Base-by-base conservation (phyloP, 2,113 vertebrate genomes). In the Motacilla alba region DNA sequence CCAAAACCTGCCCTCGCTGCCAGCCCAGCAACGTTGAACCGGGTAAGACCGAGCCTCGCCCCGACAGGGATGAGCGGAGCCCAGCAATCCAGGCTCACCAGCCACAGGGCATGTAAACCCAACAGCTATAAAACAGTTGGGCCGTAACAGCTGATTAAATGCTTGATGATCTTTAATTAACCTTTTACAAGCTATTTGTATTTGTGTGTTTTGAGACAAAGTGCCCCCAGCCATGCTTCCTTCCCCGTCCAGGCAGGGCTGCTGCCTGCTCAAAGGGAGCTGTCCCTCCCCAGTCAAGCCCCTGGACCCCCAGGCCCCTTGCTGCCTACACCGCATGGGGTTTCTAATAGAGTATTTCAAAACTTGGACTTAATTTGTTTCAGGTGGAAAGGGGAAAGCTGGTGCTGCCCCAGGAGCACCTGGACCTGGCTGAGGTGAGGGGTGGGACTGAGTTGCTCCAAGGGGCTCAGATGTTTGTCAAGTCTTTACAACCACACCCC, bases 101-200 rank as follows among this genome's bases (percentile, higher is more conserved):
- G 86, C 75, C 55, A 39, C 6, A 1, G 77, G 76, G 90, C 46
- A 13, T 76, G 26, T 44, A 86, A 90, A 66, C 67, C 75, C 55
- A 44, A 66, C 41, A 75, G 82, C 93, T 80, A 86, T 91, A 94
- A 96, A 97, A 62, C 72, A 77, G n/a, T 16, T 96, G 93, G 75
- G 44, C 93, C 4, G 33, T 95, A 80, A 91, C 85, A 27, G 82
- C 83, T 95, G 90, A 96, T 96, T 97, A 96, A 79, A 76, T 83
- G 88, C 72, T 83, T 67, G 11, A 83, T 96, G 85, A 83, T 85
- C 85, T 85, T 59, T 97, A 96, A 97, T 97, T 95, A 97, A 95
- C 94, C 85, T 95, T 89, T 95, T 95, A 94, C 94, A 94, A 96
- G 85, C 85, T 93, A 95, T 92, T 95, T 69, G 62, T 93, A 87